Evolutionary conservation across 2,888 invertebrate species (phyloP), one percentile per base, ranked within the genome.

Genomic region (Cetonia aurata): DNA sequence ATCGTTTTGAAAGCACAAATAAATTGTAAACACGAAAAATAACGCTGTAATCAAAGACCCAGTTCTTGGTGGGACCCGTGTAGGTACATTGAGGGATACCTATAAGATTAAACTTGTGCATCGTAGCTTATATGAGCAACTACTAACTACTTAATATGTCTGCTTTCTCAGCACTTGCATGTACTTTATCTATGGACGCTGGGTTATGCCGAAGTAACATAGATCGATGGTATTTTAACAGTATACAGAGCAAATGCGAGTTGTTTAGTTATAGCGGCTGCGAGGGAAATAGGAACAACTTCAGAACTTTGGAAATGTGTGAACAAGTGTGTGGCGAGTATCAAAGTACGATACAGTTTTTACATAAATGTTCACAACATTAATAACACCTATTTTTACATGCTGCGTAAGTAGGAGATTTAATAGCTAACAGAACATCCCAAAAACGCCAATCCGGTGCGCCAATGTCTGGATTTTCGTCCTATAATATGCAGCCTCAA

Each of bases 241-340:
- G 87, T 31, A 82, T 87, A 25, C 87, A 87, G 44, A 89, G 89
- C 25, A 87, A 87, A 33, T 98, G 98, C 81, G 91, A 91, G 77
- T 89, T 93, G 4, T 98, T 98, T 84, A 90, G 90, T 67, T 98
- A 92, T 85, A 92, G 93, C 25, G 97, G 96, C 46, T 98, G 98
- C 81, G 92, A 93, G 56, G 95, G 93, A 0, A 97, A 96, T 82
- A 88, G 89, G 50, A 98, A 98, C 84, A 95, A 95, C 83, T 98
- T 97, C 84, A 89, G 89, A 67, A 90, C 90, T 0, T 87, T 90
- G 70, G 89, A 91, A 68, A 88, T 89, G 53, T 96, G 96, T 79
- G 88, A 89, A 71, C 86, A 86, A 19, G 88, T 89, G 10, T 95
- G 94, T 78, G 84, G 85, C 6, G 82, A 84, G 73, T 85, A 85